These are phyloP conservation scores for Arremon aurantiirostris DNA, from an alignment of 2,797 vertebrate genomes.

Conservation along the genomic window DNA sequence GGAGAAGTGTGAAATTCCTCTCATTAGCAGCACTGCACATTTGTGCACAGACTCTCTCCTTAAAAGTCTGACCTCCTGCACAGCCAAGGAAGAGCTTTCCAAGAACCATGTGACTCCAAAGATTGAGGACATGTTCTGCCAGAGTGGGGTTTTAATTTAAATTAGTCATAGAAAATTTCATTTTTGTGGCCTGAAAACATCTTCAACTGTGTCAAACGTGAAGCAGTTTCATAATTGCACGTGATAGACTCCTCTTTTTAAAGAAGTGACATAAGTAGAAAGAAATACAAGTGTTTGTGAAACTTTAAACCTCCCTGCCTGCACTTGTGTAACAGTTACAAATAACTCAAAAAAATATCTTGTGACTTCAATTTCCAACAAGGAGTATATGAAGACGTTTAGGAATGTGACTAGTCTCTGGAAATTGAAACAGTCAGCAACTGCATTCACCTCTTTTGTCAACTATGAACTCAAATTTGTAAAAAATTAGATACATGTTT, in stretches of 20 bases:
- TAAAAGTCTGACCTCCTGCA: conserved; percentile 13
- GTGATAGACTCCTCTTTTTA: neutral
- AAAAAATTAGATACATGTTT: neutral
- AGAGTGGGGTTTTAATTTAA: conserved; percentile 4
- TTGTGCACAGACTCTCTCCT: neutral
- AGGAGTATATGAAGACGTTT: neutral
- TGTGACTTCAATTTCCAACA: neutral
- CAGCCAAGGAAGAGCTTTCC: conserved; percentile 27
- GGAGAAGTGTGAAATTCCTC: conserved; percentile 29
- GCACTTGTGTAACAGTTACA: conserved; percentile 12
- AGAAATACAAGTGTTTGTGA: neutral
- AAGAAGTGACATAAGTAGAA: conserved; percentile 4
- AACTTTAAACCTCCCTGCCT: neutral
- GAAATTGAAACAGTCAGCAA: neutral
- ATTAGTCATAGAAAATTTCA: conserved; percentile 48
- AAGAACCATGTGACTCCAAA: conserved; percentile 40
- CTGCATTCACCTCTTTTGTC: neutral
- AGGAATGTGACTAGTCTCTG: neutral
- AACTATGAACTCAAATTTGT: neutral
- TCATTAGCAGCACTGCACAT: neutral
- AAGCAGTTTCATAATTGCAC: conserved; percentile 46
- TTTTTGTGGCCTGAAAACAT: conserved; percentile 59
- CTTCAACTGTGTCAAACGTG: conserved; percentile 10
- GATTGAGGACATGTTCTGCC: neutral
- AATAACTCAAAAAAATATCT: neutral